Base-by-base conservation (phyloP, 1,140 invertebrate genomes). In the Papilio machaon region DNA sequence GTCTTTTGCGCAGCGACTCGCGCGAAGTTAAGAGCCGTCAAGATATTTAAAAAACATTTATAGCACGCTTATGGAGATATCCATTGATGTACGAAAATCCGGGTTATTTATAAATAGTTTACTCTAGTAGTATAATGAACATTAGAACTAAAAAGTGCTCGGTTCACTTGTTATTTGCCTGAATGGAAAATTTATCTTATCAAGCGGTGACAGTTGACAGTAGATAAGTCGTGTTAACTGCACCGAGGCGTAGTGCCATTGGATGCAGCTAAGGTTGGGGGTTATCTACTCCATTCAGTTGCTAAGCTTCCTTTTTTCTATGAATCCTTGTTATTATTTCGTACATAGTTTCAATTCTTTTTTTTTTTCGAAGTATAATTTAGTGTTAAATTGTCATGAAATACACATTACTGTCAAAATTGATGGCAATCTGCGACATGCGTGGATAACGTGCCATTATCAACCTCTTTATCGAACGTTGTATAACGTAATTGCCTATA, bases 141-240 rank as follows among this genome's bases (percentile, higher is more conserved):
- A 19, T 58, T n/a, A 19, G 6, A 19, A 58, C 17, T 54, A 58
- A 38, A 52, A 58, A 35, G 49, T 67, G 47, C 80, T 81, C 81
- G 74, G 76, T 81, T 30, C 23, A 23, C 13, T 23, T 76, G 74
- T 76, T 76, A 81, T 84, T 84, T 83, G 85, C 67, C 75, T 87
- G 60, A 87, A 85, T 86, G 89, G 89, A 92, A 89, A 91, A 88
- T 91, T 90, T 91, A 91, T 91, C 91, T 92, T 91, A 93, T 93
- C 91, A 82, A 30, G 60, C 3, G 6, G 64, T 70, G 64, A 70
- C 9, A 83, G 85, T 91, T 89, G 85, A 88, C 86, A 83, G 73
- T 79, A 84, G 87, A 87, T 89, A 85, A 88, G 79, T 80, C 70
- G 75, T 75, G 73, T 49, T 84, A 82, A 83, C 79, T 81, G 80